Percentiles rank a stretch among this genome's conserved stretches.
Evolutionary conservation across 2,888 invertebrate genomes (phyloP).

Genomic region (Aproaerema taeniolella): DNA sequence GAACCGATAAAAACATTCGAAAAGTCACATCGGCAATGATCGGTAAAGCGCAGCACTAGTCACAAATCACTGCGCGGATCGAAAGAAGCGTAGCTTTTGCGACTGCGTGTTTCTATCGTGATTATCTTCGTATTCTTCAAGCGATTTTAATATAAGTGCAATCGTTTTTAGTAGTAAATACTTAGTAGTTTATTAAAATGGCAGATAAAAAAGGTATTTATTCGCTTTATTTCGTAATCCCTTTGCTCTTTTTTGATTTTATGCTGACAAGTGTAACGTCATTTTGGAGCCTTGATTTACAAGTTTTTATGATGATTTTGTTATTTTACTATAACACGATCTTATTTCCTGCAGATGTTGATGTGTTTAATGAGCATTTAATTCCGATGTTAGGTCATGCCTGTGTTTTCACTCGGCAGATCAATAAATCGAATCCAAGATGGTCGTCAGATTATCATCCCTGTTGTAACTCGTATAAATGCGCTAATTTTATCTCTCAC

Average conservation of each 20-base stretch:
- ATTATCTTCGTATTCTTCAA: conserved; percentile 36
- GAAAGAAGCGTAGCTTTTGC: conserved; percentile 36
- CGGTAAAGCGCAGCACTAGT: conserved; percentile 33
- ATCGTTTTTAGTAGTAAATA: conserved; percentile 41
- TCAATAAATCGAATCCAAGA: conserved; percentile 58
- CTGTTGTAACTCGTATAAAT: no score
- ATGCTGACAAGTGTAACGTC: conserved; percentile 72
- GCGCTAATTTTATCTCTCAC: conserved; percentile 36
- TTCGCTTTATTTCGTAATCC: conserved; percentile 44
- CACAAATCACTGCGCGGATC: conserved; percentile 44
- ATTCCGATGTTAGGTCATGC: background rate
- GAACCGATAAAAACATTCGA: background rate
- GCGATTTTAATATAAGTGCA: conserved; percentile 33
- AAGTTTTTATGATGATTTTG: conserved; percentile 25
- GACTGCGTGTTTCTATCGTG: conserved; percentile 44
- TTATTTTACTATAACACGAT: background rate
- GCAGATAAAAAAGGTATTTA: conserved; percentile 78
- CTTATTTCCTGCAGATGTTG: conserved; percentile 10
- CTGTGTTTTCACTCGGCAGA: conserved; percentile 28
- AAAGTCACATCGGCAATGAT: conserved; percentile 1
- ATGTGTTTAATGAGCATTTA: conserved; percentile 7
- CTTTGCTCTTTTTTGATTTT: conserved; percentile 56
- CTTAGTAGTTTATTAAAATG: conserved; percentile 58
- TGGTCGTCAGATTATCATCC: conserved; percentile 45
- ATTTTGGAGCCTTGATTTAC: conserved; percentile 36